phyloP scores from a whole-genome alignment of 2,888 invertebrate genomes.

The Diachrysia chrysitis region DNA sequence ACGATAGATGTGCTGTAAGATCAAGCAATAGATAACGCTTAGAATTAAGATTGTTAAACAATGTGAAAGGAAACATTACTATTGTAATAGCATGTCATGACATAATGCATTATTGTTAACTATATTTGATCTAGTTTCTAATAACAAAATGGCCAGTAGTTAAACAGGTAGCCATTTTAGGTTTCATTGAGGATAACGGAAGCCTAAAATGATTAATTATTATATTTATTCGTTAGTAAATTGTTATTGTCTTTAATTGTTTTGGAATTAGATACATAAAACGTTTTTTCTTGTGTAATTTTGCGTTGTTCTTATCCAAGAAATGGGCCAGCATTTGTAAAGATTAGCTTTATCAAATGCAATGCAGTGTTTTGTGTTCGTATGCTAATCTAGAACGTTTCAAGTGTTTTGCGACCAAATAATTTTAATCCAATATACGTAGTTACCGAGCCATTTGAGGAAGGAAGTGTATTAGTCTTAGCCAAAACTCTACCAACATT shows the following conservation, averaged over 20 bases:
- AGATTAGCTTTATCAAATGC: slow-evolving; percentile 8
- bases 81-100: slow-evolving; percentile 47
- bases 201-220: slow-evolving; percentile 15
- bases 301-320: not conserved
- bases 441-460: not conserved
- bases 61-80: slow-evolving; percentile 53
- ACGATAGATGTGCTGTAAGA: slow-evolving; percentile 48
- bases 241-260: slow-evolving; percentile 5
- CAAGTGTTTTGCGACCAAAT: not conserved
- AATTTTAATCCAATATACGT: not conserved
- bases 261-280: not conserved
- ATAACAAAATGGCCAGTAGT: slow-evolving; percentile 26
- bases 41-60: slow-evolving; percentile 50
- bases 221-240: slow-evolving; percentile 11
- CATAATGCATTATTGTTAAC: slow-evolving; percentile 48
- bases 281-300: not conserved
- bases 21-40: slow-evolving; percentile 35
- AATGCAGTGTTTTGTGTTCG: not conserved
- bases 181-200: slow-evolving; percentile 33
- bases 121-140: slow-evolving; percentile 51
- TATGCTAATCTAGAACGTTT: not conserved
- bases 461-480: not conserved
- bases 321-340: slow-evolving; percentile 3
- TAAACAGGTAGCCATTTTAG: slow-evolving; percentile 21
- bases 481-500: not conserved